Evolutionary conservation across 1,140 invertebrate species (phyloP).

Genomic region (Penaeus vannamei): DNA sequence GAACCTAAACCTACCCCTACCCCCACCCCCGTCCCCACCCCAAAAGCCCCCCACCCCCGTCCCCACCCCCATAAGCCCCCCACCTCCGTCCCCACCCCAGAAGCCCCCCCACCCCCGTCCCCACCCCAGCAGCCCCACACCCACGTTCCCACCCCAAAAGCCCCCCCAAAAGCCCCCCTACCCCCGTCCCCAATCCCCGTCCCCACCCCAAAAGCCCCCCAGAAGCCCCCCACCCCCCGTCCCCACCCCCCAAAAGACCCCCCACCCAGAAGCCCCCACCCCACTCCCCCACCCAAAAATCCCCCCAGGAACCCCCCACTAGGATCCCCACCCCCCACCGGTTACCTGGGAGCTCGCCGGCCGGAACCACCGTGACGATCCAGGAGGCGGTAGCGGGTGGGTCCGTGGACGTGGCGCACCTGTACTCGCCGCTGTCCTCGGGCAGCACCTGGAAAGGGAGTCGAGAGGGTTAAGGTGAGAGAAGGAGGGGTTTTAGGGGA

Average conservation of each 20-base stretch:
- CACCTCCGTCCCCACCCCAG: neutral
- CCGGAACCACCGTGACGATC: neutral
- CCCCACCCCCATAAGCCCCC: neutral
- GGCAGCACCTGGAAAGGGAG: neutral
- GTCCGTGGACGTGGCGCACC: slow-evolving; percentile 35
- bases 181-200: too few relatives aligned
- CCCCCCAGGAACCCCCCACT: neutral
- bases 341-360: slow-evolving; percentile 1
- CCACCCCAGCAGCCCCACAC: neutral
- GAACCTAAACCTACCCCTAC: too few relatives aligned
- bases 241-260: neutral
- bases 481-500: too few relatives aligned
- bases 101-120: neutral
- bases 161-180: too few relatives aligned
- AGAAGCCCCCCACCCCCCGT: too few relatives aligned
- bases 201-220: too few relatives aligned
- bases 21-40: too few relatives aligned
- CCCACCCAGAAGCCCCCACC: neutral
- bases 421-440: slow-evolving; percentile 38
- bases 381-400: slow-evolving; percentile 31
- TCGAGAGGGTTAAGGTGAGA: too few relatives aligned
- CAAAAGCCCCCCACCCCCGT: too few relatives aligned
- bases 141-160: neutral
- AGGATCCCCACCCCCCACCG: too few relatives aligned
- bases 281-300: neutral